Conservation (phyloP, 2,797 vertebrate species). For the Parauchenoglanis ngamensis region DNA sequence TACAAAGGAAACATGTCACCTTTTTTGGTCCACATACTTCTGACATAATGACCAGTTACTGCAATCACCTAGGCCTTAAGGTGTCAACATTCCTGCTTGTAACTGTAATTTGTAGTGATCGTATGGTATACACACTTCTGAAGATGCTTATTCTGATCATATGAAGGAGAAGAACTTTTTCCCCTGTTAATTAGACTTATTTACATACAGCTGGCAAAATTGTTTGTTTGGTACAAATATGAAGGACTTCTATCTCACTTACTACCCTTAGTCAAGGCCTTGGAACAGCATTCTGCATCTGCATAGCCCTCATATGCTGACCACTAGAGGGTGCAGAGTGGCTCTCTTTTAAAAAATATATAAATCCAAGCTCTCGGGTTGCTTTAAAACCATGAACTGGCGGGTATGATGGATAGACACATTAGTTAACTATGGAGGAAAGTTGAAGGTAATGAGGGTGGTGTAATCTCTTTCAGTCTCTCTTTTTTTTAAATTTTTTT, state of each 20-base stretch:
- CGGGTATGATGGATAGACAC: conserved; percentile 83
- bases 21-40: conserved; percentile 7
- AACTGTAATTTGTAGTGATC: conserved; percentile 20
- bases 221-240: background rate
- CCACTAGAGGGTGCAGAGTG: conserved; percentile 92
- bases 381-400: conserved; percentile 84
- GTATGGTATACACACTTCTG: conserved; percentile 14
- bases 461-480: conserved; percentile 70
- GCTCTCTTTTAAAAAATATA: conserved; percentile 51
- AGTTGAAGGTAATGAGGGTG: conserved; percentile 74
- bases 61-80: conserved; percentile 23
- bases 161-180: background rate
- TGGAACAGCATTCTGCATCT: conserved; percentile 4
- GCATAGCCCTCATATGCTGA: conserved; percentile 56
- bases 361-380: conserved; percentile 77
- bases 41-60: conserved; percentile 32
- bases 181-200: too few species aligned
- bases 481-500: conserved; percentile 25
- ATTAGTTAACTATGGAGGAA: conserved; percentile 83
- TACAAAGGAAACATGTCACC: conserved; percentile 12
- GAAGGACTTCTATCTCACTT: background rate
- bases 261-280: background rate
- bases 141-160: conserved; percentile 9
- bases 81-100: conserved; percentile 38
- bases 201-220: background rate